Evolutionary conservation across 2,113 vertebrate genomes (phyloP).

Genomic region (Ariopsis seemanni): DNA sequence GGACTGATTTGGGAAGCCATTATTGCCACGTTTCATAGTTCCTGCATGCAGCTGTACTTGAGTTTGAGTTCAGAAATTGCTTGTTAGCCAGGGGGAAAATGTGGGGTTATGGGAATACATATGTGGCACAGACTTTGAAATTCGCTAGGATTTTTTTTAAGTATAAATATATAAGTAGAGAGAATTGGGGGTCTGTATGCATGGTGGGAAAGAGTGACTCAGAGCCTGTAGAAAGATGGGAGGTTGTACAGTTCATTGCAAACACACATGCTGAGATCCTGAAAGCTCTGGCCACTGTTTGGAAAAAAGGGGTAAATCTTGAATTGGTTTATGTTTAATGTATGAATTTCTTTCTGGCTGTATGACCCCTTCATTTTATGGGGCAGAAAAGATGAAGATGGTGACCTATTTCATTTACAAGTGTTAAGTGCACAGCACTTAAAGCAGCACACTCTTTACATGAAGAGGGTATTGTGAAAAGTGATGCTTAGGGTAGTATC

Average conservation of each 20-base stretch:
- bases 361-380: constrained; percentile 44
- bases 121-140: constrained; percentile 16
- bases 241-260: background rate
- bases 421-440: background rate
- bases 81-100: background rate
- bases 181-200: background rate
- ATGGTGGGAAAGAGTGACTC: constrained; percentile 1
- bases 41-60: constrained; percentile 24
- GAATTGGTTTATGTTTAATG: constrained; percentile 40
- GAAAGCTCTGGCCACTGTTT: constrained; percentile 11
- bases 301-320: constrained; percentile 17
- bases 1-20: constrained; percentile 44
- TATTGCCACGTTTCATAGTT: constrained; percentile 22
- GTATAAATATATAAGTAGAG: background rate
- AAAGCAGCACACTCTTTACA: background rate
- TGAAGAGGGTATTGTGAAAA: background rate
- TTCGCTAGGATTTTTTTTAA: background rate
- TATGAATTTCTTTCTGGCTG: constrained; percentile 42
- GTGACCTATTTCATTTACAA: constrained; percentile 3
- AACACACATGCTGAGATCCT: constrained; percentile 4
- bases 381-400: background rate
- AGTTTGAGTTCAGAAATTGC: constrained; percentile 23
- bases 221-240: background rate
- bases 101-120: background rate
- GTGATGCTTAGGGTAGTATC: background rate